A percentile compares a stretch with the other conserved stretches of the same genome.
These are phyloP conservation scores for Baronia brevicornis DNA, from an alignment of 2,888 invertebrate species.

Conservation along the genomic window DNA sequence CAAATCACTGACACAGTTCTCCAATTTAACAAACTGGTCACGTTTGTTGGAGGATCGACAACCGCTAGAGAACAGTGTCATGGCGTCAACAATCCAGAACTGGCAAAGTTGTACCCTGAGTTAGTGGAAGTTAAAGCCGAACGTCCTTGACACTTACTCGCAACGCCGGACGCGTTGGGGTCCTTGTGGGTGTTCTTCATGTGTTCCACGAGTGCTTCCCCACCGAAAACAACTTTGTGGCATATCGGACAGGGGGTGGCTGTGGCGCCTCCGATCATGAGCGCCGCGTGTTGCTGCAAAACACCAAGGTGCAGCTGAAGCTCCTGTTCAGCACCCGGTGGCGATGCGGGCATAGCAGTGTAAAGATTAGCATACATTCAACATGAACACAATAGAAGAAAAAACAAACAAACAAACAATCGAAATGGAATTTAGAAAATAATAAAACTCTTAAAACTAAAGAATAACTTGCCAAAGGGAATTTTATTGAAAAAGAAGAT, in stretches of 20 bases:
- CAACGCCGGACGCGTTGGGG: slow-evolving; percentile 90
- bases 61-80: too few relatives aligned
- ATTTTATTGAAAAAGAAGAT: slow-evolving; percentile 24
- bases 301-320: slow-evolving; percentile 95
- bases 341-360: slow-evolving; percentile 67
- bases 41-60: too few relatives aligned
- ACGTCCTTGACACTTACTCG: slow-evolving; percentile 83
- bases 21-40: too few relatives aligned
- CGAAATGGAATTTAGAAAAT: slow-evolving; percentile 44
- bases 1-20: too few relatives aligned
- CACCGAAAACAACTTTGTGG: slow-evolving; percentile 95
- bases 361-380: slow-evolving; percentile 59
- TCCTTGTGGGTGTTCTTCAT: slow-evolving; percentile 97
- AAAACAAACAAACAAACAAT: slow-evolving; percentile 29
- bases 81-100: too few relatives aligned
- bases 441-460: slow-evolving; percentile 22
- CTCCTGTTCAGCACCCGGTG: slow-evolving; percentile 77
- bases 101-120: too few relatives aligned
- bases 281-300: slow-evolving; percentile 96
- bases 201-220: slow-evolving; percentile 95
- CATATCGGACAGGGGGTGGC: slow-evolving; percentile 95
- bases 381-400: slow-evolving; percentile 32
- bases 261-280: slow-evolving; percentile 92
- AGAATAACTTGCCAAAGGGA: slow-evolving; percentile 29
- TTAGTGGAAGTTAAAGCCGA: too few relatives aligned